phyloP scores from a whole-genome alignment of 2,888 invertebrate genomes.

The Metalampra italica region DNA sequence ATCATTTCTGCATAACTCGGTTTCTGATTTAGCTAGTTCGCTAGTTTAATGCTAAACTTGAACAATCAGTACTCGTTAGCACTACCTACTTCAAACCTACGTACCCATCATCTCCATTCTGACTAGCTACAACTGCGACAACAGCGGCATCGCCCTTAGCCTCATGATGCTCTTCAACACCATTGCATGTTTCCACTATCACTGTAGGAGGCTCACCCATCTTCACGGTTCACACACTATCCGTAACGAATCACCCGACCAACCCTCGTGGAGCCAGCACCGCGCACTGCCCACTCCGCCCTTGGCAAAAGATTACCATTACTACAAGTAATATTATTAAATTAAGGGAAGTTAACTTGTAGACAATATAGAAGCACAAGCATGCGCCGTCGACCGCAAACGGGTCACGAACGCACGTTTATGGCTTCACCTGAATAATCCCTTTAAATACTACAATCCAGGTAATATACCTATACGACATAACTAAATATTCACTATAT shows the following conservation, averaged over 20 bases:
- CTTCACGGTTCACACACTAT: slow-evolving; percentile 27
- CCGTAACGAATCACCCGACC: slow-evolving; percentile 43
- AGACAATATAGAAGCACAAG: slow-evolving; percentile 58
- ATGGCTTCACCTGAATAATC: slow-evolving; percentile 70
- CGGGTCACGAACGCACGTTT: slow-evolving; percentile 73
- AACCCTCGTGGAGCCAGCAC: slow-evolving; percentile 45
- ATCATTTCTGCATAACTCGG: too few species aligned
- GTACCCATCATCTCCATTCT: slow-evolving; percentile 62
- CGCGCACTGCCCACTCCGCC: slow-evolving; percentile 63
- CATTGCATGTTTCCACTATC: slow-evolving; percentile 63
- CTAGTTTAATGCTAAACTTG: too few species aligned
- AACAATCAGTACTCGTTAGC: too few species aligned
- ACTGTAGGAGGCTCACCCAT: slow-evolving; percentile 66
- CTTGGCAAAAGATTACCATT: slow-evolving; percentile 74
- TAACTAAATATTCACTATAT: too few species aligned
- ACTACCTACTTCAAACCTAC: slow-evolving; percentile 11
- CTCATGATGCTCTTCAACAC: slow-evolving; percentile 43
- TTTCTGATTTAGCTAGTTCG: too few species aligned
- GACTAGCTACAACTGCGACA: slow-evolving; percentile 36
- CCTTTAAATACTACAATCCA: slow-evolving; percentile 59
- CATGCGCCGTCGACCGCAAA: slow-evolving; percentile 65
- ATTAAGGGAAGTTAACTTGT: slow-evolving; percentile 71
- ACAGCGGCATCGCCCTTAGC: slow-evolving; percentile 24
- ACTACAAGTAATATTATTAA: slow-evolving; percentile 73
- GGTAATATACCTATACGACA: too few species aligned